Conservation (phyloP, 1,140 invertebrate species). For the Drosophila pruinosa region DNA sequence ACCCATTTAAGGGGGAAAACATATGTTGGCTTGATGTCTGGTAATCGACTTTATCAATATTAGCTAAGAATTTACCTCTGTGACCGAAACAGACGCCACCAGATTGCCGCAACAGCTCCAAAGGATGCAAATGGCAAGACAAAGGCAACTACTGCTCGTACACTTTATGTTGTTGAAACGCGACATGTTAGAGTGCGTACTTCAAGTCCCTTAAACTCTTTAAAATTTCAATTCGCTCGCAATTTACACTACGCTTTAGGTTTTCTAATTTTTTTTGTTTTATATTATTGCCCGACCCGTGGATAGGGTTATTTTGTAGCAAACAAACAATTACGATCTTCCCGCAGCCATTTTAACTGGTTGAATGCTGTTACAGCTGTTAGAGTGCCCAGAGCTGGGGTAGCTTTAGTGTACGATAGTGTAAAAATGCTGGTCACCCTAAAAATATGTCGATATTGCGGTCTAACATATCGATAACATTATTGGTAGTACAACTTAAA, state of each 20-base stretch:
- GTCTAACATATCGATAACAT: neutral
- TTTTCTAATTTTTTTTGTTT: neutral
- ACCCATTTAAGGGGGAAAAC: constrained; percentile 23
- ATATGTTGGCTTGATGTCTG: constrained; percentile 44
- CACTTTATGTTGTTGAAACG: neutral
- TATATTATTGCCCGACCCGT: too few species aligned
- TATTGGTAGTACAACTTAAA: neutral
- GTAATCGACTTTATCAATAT: neutral
- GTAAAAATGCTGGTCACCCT: constrained; percentile 3
- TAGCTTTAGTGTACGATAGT: neutral
- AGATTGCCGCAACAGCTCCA: neutral
- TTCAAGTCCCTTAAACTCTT: too few species aligned
- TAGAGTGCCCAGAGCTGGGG: neutral
- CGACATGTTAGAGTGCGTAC: constrained; percentile 18
- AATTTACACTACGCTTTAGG: constrained; percentile 7
- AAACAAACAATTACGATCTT: constrained; percentile 25
- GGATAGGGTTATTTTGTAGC: too few species aligned
- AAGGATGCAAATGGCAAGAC: constrained; percentile 14
- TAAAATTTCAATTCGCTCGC: constrained; percentile 4
- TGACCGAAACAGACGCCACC: neutral
- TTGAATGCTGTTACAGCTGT: constrained; percentile 43
- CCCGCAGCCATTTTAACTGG: constrained; percentile 39
- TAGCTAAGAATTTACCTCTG: constrained; percentile 24
- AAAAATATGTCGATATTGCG: neutral
- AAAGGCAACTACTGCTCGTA: neutral